Evolutionary conservation across 1,140 invertebrate species (phyloP).

Genomic region (Pseudomyrmex concolor): DNA sequence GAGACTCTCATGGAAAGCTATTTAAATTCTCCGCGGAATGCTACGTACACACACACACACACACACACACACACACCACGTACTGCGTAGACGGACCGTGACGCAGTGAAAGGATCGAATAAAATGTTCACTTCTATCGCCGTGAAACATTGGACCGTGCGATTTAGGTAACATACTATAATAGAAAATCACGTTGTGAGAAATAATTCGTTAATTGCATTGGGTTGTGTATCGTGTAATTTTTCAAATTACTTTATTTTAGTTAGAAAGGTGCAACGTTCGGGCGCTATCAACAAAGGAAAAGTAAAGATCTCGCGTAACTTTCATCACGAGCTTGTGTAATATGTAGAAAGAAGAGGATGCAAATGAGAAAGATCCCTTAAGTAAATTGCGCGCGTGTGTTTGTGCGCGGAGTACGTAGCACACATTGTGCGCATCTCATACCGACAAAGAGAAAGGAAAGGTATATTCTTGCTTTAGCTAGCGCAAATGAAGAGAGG

Average conservation of each 20-base stretch:
- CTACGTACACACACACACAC: background rate
- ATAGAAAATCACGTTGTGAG: conserved; percentile 1
- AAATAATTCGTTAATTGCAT: conserved; percentile 11
- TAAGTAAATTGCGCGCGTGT: conserved; percentile 18
- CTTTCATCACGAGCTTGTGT: background rate
- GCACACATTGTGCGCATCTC: conserved; percentile 19
- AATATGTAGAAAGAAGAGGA: conserved; percentile 23
- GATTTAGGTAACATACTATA: background rate
- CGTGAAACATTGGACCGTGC: background rate
- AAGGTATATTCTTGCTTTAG: conserved; percentile 49
- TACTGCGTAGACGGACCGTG: background rate
- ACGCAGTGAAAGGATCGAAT: conserved; percentile 26
- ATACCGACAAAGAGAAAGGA: conserved; percentile 55
- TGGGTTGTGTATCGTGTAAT: background rate
- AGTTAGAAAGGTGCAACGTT: background rate
- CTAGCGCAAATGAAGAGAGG: background rate
- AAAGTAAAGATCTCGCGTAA: conserved; percentile 6
- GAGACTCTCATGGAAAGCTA: background rate
- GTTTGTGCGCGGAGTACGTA: background rate
- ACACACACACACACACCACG: no score
- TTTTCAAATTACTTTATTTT: background rate
- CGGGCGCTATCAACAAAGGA: background rate
- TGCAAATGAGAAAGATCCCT: conserved; percentile 50
- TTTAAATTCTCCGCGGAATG: background rate
- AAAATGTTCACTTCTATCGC: conserved; percentile 17